Conservation (phyloP, 2,888 invertebrate genomes). For the Xanthia togata region DNA sequence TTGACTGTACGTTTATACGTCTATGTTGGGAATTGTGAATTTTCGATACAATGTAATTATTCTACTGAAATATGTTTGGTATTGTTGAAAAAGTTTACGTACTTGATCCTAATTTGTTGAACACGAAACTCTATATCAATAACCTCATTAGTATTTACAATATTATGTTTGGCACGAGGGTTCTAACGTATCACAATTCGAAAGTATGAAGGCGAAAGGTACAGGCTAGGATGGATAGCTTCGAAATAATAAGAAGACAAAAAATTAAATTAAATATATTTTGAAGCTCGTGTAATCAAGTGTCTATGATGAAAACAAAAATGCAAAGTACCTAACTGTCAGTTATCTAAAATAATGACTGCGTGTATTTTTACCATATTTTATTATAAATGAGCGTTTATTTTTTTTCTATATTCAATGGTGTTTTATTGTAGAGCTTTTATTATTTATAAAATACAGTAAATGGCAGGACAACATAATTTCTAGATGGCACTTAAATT, state of each 20-base stretch:
- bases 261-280: not conserved
- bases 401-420: not conserved
- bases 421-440: slow-evolving; percentile 18
- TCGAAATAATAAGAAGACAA: not conserved
- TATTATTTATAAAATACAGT: slow-evolving; percentile 17
- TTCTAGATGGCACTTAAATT: slow-evolving; percentile 29
- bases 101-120: slow-evolving; percentile 53
- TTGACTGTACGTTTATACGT: slow-evolving; percentile 20
- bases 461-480: slow-evolving; percentile 43
- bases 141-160: slow-evolving; percentile 67
- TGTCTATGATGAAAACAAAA: not conserved
- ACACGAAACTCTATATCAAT: slow-evolving; percentile 64
- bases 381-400: slow-evolving; percentile 7
- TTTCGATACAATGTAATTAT: slow-evolving; percentile 35
- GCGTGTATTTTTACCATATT: not conserved
- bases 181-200: slow-evolving; percentile 72
- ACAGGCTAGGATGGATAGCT: slow-evolving; percentile 10
- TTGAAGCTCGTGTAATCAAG: not conserved
- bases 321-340: not conserved
- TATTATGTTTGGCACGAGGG: slow-evolving; percentile 73
- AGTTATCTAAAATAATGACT: not conserved
- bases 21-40: slow-evolving; percentile 19
- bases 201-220: slow-evolving; percentile 65
- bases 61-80: slow-evolving; percentile 47
- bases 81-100: slow-evolving; percentile 42